Percentiles rank a stretch among this genome's conserved stretches.
phyloP scores from a whole-genome alignment of 2,888 invertebrate species.

The Andrena hattorfiana region DNA sequence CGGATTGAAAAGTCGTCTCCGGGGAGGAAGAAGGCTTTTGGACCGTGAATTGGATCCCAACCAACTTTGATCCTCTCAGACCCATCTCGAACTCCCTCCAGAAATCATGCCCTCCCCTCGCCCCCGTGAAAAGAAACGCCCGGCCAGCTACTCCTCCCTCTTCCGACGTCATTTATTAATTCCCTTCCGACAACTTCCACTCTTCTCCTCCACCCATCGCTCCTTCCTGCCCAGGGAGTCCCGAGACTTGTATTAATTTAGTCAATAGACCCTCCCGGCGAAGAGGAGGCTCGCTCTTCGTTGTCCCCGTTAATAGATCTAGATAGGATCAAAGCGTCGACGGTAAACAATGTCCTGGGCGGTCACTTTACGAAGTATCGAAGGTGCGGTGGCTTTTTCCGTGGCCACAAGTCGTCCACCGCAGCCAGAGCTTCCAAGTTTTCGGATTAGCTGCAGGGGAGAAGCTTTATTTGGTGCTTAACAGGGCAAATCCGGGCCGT shows the following conservation, averaged over 20 bases:
- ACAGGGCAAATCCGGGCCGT: background rate
- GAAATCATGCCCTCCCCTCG: conserved; percentile 62
- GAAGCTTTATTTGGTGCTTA: background rate
- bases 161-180: conserved; percentile 70
- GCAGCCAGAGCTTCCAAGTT: conserved; percentile 9
- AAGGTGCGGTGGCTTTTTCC: background rate
- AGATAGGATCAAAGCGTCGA: conserved; percentile 18
- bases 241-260: conserved; percentile 43
- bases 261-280: conserved; percentile 21
- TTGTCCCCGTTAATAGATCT: conserved; percentile 12
- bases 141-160: conserved; percentile 32
- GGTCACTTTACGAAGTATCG: conserved; percentile 1
- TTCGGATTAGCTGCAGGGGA: background rate
- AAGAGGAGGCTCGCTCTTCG: background rate
- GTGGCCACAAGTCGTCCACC: conserved; percentile 1
- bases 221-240: conserved; percentile 1
- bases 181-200: conserved; percentile 56
- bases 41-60: conserved; percentile 73
- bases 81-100: conserved; percentile 43
- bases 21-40: conserved; percentile 50
- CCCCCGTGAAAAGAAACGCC: conserved; percentile 65
- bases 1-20: conserved; percentile 61
- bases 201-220: conserved; percentile 8
- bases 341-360: conserved; percentile 30
- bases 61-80: conserved; percentile 70